These are phyloP conservation scores for Leptinotarsa rubiginosa DNA, from an alignment of 2,888 invertebrate species.

Conservation along the genomic window DNA sequence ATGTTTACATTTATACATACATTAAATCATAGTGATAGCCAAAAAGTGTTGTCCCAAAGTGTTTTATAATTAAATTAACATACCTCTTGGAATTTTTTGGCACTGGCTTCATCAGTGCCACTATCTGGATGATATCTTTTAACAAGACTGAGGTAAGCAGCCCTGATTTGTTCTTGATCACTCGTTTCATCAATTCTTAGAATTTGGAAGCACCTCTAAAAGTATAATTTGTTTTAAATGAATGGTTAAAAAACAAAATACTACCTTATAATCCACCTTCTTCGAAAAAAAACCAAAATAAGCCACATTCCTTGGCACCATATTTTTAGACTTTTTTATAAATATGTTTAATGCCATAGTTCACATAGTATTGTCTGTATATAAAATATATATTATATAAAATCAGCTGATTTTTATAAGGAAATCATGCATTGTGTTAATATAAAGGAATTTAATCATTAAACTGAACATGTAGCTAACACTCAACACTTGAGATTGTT, in stretches of 20 bases:
- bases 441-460: too few relatives aligned
- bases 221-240: conserved; percentile 24
- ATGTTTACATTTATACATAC: too few relatives aligned
- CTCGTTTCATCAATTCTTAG: conserved; percentile 76
- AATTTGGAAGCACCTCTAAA: conserved; percentile 76
- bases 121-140: conserved; percentile 90
- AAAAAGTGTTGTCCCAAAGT: too few relatives aligned
- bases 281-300: conserved; percentile 41
- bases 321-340: conserved; percentile 22
- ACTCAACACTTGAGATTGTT: too few relatives aligned
- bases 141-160: conserved; percentile 80
- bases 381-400: not conserved
- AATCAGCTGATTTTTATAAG: too few relatives aligned
- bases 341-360: conserved; percentile 27
- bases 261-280: conserved; percentile 47
- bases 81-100: conserved; percentile 79
- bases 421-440: too few relatives aligned
- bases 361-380: not conserved
- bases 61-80: not conserved
- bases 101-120: conserved; percentile 76
- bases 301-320: conserved; percentile 34
- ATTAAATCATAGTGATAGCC: too few relatives aligned
- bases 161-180: conserved; percentile 78
- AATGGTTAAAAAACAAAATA: not conserved
- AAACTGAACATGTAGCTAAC: too few relatives aligned